Evolutionary conservation across 2,888 invertebrate species (phyloP).

Genomic region (Papilio elwesi): DNA sequence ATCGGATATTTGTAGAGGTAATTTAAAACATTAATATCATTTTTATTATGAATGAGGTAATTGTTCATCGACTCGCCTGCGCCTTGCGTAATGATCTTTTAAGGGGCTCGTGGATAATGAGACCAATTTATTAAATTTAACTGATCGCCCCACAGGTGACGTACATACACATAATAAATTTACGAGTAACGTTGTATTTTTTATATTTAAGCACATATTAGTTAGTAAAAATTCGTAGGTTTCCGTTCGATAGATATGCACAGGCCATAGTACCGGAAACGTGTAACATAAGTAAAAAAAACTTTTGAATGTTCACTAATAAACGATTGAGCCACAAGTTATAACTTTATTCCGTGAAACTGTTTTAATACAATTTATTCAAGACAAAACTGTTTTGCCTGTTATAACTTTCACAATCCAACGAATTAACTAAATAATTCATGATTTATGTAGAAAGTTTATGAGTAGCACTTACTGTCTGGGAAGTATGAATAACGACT

Average conservation of each 20-base stretch:
- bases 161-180: background rate
- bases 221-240: background rate
- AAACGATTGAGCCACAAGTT: background rate
- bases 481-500: conserved; percentile 22
- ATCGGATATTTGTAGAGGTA: background rate
- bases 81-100: background rate
- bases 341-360: background rate
- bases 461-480: conserved; percentile 17
- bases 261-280: too few species aligned
- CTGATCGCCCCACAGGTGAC: background rate
- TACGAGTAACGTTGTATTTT: background rate
- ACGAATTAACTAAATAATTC: conserved; percentile 24
- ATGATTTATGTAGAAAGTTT: conserved; percentile 31
- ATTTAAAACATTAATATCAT: background rate
- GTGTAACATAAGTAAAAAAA: background rate
- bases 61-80: background rate
- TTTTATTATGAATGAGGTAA: background rate
- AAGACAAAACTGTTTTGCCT: background rate
- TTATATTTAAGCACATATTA: background rate
- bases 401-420: conserved; percentile 19
- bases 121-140: background rate
- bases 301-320: background rate
- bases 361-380: conserved; percentile 8
- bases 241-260: too few species aligned
- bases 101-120: background rate